A percentile compares a stretch with the other conserved stretches of the same genome.
Conservation (phyloP, 2,888 invertebrate genomes). For the Epistrophella euchroma region DNA sequence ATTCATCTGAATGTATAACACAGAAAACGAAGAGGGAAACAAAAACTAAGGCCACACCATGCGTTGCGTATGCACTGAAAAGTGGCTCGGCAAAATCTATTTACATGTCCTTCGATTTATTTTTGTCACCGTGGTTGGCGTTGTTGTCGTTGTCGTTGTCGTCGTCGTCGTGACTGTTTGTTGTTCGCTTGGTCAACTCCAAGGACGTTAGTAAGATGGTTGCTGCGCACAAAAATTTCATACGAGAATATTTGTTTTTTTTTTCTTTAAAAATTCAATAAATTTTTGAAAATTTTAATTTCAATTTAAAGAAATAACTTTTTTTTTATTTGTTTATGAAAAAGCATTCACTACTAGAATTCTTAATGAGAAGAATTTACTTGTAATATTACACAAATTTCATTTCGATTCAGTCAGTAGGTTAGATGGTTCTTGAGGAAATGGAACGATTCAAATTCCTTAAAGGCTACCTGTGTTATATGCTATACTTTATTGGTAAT, state of each 20-base stretch:
- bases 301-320: no score
- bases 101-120: conserved; percentile 73
- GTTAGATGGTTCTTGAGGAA: no score
- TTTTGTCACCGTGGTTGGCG: conserved; percentile 43
- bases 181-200: conserved; percentile 64
- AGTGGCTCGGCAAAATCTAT: conserved; percentile 60
- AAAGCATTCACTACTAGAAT: no score
- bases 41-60: conserved; percentile 70
- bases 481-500: no score
- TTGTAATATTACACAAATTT: no score
- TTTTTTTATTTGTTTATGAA: no score
- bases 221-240: conserved; percentile 57
- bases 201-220: conserved; percentile 53
- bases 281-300: no score
- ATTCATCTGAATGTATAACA: conserved; percentile 71
- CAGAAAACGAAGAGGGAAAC: conserved; percentile 41
- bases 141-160: not conserved
- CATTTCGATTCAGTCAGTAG: no score
- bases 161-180: not conserved
- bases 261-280: no score
- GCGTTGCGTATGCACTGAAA: conserved; percentile 75
- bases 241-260: not conserved
- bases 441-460: no score
- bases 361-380: no score
- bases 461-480: no score